A percentile compares a stretch with the other conserved stretches of the same genome.
Evolutionary conservation across 2,797 vertebrate species (phyloP).

Genomic region (Delichon dasypus): DNA sequence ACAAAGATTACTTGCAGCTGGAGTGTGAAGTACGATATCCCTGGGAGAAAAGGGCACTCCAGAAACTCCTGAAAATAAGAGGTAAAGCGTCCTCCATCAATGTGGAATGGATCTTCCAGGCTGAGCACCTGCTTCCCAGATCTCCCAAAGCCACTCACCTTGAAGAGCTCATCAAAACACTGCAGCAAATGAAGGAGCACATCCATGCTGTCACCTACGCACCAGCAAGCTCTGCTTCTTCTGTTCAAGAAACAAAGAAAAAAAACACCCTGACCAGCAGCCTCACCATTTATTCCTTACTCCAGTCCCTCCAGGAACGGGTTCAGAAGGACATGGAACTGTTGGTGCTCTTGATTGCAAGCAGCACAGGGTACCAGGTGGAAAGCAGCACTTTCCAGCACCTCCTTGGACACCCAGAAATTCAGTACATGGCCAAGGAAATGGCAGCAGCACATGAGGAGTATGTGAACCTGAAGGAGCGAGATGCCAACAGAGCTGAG

Average conservation of each 20-base stretch:
- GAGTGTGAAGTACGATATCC: not conserved
- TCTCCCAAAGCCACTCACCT: not conserved
- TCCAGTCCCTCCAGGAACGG: constrained; percentile 27
- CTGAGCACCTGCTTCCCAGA: not conserved
- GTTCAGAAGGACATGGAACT: constrained; percentile 33
- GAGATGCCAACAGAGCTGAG: no score
- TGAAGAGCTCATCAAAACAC: constrained; percentile 15
- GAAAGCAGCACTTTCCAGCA: constrained; percentile 30
- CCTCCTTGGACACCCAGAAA: constrained; percentile 55
- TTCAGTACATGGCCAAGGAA: constrained; percentile 1
- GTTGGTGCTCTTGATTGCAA: constrained; percentile 53
- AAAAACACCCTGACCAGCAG: not conserved
- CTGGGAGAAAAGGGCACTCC: not conserved
- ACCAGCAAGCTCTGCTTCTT: not conserved
- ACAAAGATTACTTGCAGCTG: constrained; percentile 45
- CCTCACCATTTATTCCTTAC: constrained; percentile 18
- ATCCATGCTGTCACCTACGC: not conserved
- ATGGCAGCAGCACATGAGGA: no score
- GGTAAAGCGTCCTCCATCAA: not conserved
- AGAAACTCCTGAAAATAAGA: not conserved
- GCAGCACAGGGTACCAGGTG: constrained; percentile 53
- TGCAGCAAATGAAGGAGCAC: not conserved
- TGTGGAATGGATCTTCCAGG: constrained; percentile 56
- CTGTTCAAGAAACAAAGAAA: not conserved
- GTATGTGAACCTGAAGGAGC: no score